These are phyloP conservation scores for Stichodactyla mertensii DNA, from an alignment of 64 coral and sea anemone genomes.

Conservation along the genomic window DNA sequence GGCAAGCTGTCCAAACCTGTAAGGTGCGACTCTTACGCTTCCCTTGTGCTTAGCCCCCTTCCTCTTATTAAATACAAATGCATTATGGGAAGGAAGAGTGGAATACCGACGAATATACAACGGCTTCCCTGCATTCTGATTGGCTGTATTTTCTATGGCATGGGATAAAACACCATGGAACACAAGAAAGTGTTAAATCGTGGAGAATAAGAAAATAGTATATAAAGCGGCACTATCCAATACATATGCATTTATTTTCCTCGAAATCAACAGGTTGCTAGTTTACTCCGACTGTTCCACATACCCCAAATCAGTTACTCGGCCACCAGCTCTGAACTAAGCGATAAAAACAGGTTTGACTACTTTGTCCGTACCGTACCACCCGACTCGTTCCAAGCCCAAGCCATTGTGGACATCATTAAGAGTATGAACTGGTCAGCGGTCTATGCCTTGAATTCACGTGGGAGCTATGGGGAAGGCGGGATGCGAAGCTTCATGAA, in stretches of 20 bases:
- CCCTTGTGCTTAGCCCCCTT: too few relatives aligned
- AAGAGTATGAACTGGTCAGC: constrained; percentile 74
- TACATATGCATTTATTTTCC: background rate
- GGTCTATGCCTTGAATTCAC: constrained; percentile 77
- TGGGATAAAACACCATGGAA: too few relatives aligned
- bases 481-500: constrained; percentile 58
- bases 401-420: constrained; percentile 75
- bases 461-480: constrained; percentile 82
- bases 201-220: background rate
- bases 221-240: too few relatives aligned
- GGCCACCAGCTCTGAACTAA: constrained; percentile 85
- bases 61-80: too few relatives aligned
- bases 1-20: too few relatives aligned
- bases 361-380: constrained; percentile 89
- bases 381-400: constrained; percentile 80
- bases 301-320: constrained; percentile 91
- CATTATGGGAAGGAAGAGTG: too few relatives aligned
- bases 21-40: too few relatives aligned
- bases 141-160: too few relatives aligned
- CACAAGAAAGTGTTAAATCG: too few relatives aligned
- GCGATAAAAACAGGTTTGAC: constrained; percentile 71
- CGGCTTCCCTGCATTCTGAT: too few relatives aligned
- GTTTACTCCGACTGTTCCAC: constrained; percentile 69
- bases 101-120: too few relatives aligned
- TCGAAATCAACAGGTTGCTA: constrained; percentile 53